A percentile compares a stretch with the other conserved stretches of the same genome.
Evolutionary conservation across 2,888 invertebrate species (phyloP).

Genomic region (Heliconius cydno): DNA sequence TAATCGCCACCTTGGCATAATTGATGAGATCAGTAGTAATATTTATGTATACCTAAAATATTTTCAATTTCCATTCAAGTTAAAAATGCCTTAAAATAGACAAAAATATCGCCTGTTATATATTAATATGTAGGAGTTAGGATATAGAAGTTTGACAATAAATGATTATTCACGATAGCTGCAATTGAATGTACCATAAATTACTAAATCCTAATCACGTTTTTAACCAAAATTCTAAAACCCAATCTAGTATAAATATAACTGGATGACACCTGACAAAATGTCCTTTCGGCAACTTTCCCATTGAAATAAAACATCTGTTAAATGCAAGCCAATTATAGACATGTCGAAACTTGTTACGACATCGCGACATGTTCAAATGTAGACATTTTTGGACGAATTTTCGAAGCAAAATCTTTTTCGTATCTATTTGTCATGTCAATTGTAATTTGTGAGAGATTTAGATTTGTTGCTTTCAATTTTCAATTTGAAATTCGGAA

Average conservation of each 20-base stretch:
- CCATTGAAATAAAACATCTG: conserved; percentile 34
- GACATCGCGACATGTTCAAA: conserved; percentile 32
- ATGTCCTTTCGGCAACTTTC: conserved; percentile 25
- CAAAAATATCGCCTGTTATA: not conserved
- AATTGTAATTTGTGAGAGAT: conserved; percentile 18
- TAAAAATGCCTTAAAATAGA: not conserved
- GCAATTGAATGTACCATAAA: not conserved
- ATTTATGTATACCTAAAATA: no score
- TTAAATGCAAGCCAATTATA: conserved; percentile 38
- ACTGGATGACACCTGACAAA: conserved; percentile 28
- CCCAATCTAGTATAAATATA: not conserved
- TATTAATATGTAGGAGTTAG: not conserved
- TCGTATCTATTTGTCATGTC: conserved; percentile 16
- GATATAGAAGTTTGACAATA: not conserved
- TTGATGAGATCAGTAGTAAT: no score
- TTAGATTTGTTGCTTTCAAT: conserved; percentile 3
- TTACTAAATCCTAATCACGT: not conserved
- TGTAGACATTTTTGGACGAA: conserved; percentile 32
- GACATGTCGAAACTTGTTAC: conserved; percentile 32
- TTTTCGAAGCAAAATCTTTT: conserved; percentile 19
- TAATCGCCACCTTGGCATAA: no score
- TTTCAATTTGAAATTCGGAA: not conserved
- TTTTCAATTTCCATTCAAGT: no score
- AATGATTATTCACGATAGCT: not conserved
- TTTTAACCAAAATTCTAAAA: not conserved